Percentiles rank a stretch among this genome's conserved stretches.
Conservation (phyloP, 2,113 vertebrate species). For the Prietella phreatophila region DNA sequence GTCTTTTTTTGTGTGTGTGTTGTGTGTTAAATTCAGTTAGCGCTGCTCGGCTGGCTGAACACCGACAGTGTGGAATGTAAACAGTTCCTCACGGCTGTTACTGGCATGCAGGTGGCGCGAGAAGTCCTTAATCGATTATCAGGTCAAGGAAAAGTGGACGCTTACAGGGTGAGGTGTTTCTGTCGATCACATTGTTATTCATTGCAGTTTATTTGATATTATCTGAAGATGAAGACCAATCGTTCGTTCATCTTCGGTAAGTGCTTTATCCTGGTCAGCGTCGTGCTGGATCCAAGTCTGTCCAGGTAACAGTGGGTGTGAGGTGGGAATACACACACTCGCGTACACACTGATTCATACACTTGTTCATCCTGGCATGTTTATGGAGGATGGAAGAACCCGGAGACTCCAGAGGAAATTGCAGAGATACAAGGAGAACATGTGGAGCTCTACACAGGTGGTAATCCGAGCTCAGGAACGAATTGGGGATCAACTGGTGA, state of each 20-base stretch:
- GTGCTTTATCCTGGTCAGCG: neutral
- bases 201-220: neutral
- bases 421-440: neutral
- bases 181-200: neutral
- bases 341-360: neutral
- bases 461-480: neutral
- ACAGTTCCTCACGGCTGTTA: conserved; percentile 58
- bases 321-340: neutral
- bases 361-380: neutral
- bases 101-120: conserved; percentile 61
- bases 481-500: neutral
- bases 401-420: neutral
- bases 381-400: neutral
- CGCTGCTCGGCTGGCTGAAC: conserved; percentile 66
- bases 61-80: conserved; percentile 64
- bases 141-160: conserved; percentile 66
- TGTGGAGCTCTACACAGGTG: neutral
- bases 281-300: neutral
- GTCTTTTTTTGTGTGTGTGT: no score
- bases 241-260: neutral
- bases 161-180: conserved; percentile 62
- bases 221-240: neutral
- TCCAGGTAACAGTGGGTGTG: neutral
- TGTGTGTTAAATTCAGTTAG: conserved; percentile 57
- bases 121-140: conserved; percentile 68